Evolutionary conservation across 2,113 vertebrate species (phyloP).

Genomic region (Polypterus bichir): DNA sequence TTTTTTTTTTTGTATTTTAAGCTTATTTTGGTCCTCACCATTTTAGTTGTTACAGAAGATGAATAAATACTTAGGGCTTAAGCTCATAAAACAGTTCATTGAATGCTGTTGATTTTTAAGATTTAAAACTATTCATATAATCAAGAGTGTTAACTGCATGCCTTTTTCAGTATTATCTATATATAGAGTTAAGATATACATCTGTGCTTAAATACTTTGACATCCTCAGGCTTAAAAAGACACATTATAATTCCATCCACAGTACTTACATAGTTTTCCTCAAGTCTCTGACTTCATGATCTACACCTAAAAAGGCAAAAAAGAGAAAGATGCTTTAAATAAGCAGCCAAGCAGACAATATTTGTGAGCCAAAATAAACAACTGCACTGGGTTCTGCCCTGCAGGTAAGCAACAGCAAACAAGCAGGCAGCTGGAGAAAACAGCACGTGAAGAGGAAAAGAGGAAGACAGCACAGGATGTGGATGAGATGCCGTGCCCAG

Average conservation of each 20-base stretch:
- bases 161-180: too few relatives aligned
- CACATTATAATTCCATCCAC: background rate
- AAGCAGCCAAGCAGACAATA: constrained; percentile 46
- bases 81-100: too few relatives aligned
- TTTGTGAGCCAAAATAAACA: constrained; percentile 60
- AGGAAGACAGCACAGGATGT: constrained; percentile 42
- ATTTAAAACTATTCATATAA: too few relatives aligned
- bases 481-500: constrained; percentile 41
- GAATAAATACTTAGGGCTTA: too few relatives aligned
- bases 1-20: too few relatives aligned
- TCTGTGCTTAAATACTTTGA: too few relatives aligned
- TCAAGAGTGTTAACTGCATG: too few relatives aligned
- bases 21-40: too few relatives aligned
- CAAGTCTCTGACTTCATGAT: constrained; percentile 6
- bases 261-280: constrained; percentile 12
- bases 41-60: too few relatives aligned
- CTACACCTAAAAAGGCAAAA: constrained; percentile 6
- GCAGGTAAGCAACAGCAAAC: constrained; percentile 37
- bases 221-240: too few relatives aligned
- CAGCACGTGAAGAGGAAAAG: constrained; percentile 43
- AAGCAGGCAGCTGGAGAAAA: constrained; percentile 35
- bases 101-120: too few relatives aligned
- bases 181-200: too few relatives aligned
- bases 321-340: constrained; percentile 9
- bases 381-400: constrained; percentile 35